Evolutionary conservation across 1,140 invertebrate species (phyloP), one percentile per base, ranked within the genome.

Genomic region (Samia ricini): DNA sequence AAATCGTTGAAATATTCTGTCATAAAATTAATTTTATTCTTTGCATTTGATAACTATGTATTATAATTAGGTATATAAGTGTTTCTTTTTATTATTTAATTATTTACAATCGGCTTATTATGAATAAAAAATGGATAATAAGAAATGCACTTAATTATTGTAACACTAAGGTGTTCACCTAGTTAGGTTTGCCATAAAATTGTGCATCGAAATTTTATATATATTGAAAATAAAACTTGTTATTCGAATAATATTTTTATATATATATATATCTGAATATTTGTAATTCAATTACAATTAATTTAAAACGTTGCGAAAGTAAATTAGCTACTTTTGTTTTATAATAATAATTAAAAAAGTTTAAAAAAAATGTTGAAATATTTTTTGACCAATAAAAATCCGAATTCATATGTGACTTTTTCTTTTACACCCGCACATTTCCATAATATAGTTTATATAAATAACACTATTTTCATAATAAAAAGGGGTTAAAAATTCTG

Each of bases 371-470:
- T 42, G 8, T 42, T 15, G n/a, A 42, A 68, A 64, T 69, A 76
- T 75, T 69, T 76, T 73, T 74, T 68, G 77, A 79, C 77, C 77
- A 80, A 72, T 74, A 77, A 80, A 79, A 82, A 77, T 78, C 76
- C 74, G 76, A 80, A 82, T 77, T 82, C 68, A 36, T 56, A 42
- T 51, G 18, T 54, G 29, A 52, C 52, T 55, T 74, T 69, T 69
- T 62, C 56, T 72, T 64, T 56, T 56, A 26, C 26, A 4, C 26
- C 4, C 26, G 4, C 26, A 4, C 3, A 8, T 26, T n/a, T n/a
- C n/a, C n/a, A n/a, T n/a, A n/a, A n/a, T n/a, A n/a, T n/a, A n/a
- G n/a, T n/a, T n/a, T n/a, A n/a, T n/a, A n/a, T n/a, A n/a, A n/a
- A n/a, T n/a, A n/a, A n/a, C n/a, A n/a, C n/a, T n/a, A n/a, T n/a